A percentile compares a stretch with the other conserved stretches of the same genome.
Conservation (phyloP, 2,797 vertebrate species). For the Australoheros facetus region DNA sequence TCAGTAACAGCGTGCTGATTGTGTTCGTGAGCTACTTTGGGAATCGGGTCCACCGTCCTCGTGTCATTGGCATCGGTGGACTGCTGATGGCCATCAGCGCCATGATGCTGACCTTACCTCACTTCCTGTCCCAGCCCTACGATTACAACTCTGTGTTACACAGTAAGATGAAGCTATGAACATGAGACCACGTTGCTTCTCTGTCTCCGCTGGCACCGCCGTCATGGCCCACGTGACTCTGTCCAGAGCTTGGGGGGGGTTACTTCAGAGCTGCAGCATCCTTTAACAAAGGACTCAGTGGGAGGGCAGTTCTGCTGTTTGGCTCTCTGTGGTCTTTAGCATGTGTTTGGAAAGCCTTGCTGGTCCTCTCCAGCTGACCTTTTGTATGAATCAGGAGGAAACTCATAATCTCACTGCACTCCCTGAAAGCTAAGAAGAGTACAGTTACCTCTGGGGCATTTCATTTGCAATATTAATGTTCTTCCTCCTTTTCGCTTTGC, state of each 20-base stretch:
- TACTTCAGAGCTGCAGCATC: not conserved
- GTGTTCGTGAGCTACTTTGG: slow-evolving; percentile 97
- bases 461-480: slow-evolving; percentile 39
- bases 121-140: slow-evolving; percentile 90
- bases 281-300: slow-evolving; percentile 18
- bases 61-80: slow-evolving; percentile 88
- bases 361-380: slow-evolving; percentile 38
- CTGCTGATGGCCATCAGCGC: slow-evolving; percentile 90
- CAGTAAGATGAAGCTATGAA: slow-evolving; percentile 76
- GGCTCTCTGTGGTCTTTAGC: slow-evolving; percentile 4
- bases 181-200: not conserved
- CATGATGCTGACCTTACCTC: slow-evolving; percentile 90
- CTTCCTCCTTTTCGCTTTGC: slow-evolving; percentile 13
- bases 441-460: slow-evolving; percentile 40
- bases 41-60: slow-evolving; percentile 90
- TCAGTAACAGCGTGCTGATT: slow-evolving; percentile 92
- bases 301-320: slow-evolving; percentile 19
- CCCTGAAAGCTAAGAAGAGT: slow-evolving; percentile 64
- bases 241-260: slow-evolving; percentile 20
- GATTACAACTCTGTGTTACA: slow-evolving; percentile 69
- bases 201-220: slow-evolving; percentile 4
- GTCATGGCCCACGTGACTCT: slow-evolving; percentile 18
- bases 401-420: slow-evolving; percentile 59
- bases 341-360: slow-evolving; percentile 11
- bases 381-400: slow-evolving; percentile 26